Conservation (phyloP, 1,140 invertebrate species). For the Temnothorax curvispinosus region DNA sequence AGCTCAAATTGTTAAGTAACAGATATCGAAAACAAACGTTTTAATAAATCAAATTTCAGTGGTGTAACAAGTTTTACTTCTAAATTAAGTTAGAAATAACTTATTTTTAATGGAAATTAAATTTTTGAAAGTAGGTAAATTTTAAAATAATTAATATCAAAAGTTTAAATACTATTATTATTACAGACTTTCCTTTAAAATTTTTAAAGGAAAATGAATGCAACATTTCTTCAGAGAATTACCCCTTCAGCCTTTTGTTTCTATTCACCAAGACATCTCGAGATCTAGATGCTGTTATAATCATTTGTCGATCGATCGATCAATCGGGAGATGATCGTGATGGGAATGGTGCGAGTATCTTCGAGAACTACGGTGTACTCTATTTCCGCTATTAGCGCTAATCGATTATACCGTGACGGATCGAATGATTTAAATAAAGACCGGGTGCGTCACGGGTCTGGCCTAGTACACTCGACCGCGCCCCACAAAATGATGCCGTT, state of each 20-base stretch:
- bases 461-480: slow-evolving; percentile 61
- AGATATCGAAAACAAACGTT: not conserved
- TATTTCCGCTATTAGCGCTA: slow-evolving; percentile 75
- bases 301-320: not conserved
- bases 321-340: not conserved
- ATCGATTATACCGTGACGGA: slow-evolving; percentile 79
- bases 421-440: slow-evolving; percentile 81
- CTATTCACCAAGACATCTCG: not conserved
- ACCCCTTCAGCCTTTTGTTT: not conserved
- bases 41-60: not conserved
- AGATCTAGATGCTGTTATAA: not conserved
- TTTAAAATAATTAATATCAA: not conserved
- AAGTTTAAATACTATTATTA: not conserved
- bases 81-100: not conserved
- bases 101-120: not conserved
- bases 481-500: slow-evolving; percentile 64
- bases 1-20: not conserved
- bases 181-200: not conserved
- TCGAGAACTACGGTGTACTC: slow-evolving; percentile 47
- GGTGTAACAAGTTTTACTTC: not conserved
- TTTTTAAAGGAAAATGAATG: not conserved
- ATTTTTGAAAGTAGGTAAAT: not conserved
- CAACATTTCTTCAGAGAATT: not conserved
- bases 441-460: slow-evolving; percentile 71
- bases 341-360: slow-evolving; percentile 51